Base-by-base conservation (phyloP, 2,797 vertebrate genomes). In the Apogon hyalosoma region DNA sequence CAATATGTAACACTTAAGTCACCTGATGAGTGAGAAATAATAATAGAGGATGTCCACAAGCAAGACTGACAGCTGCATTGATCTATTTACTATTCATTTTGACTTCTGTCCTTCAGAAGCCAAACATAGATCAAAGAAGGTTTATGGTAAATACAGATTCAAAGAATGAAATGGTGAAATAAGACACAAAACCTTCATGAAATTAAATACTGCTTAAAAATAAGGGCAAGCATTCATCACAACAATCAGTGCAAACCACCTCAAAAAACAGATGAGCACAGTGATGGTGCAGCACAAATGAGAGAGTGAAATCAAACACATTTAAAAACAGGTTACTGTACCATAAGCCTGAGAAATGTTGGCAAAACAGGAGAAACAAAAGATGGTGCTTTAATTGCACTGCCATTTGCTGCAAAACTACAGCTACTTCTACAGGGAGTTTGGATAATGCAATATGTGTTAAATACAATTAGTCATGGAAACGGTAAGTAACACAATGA, bases 291-390 rank as follows among this genome's bases (percentile, higher is more conserved):
- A 69, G 65, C 65, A 74, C 3, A 3, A 52, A 67, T 14, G 10
- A 73, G 19, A 6, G 48, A 59, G 51, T 76, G 11, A 75, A 71
- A 79, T 21, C 39, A 49, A 79, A 64, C 18, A 90, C 16, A 62
- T 59, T 43, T 69, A 45, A 70, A 75, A 82, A 33, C 63, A 51
- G 55, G 42, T 81, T 90, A 91, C 91, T 84, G 75, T 93, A 94
- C 92, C 93, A 89, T 83, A 75, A 82, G 57, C 31, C 88, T 91
- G 87, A 90, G 67, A 84, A 52, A 73, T 85, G 90, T 79, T 62
- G 69, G 92, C 88, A 80, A 84, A 73, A 75, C 69, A 42, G 51
- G 63, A 56, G 46, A 36, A 72, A 63, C 69, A 78, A 49, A 69
- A 61, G 39, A 79, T 74, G 66, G 75, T 24, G 48, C 21, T 71